Percentiles rank a stretch among this genome's conserved stretches.
These are phyloP conservation scores for Ophion obscuratus DNA, from an alignment of 2,888 invertebrate genomes.

Conservation along the genomic window DNA sequence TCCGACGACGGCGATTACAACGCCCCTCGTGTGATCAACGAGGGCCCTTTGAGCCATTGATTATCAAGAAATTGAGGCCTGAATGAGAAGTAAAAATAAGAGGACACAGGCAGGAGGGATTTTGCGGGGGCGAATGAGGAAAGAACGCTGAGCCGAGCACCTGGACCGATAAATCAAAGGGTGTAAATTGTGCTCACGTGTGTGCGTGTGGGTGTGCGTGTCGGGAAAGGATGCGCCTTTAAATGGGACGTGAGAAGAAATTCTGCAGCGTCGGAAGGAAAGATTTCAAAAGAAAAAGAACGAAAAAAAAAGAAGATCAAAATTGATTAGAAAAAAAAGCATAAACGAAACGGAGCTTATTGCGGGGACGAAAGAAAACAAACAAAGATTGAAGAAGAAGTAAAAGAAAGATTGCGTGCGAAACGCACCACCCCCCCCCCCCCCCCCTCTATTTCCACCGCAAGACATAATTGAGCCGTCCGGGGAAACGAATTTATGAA, in stretches of 20 bases:
- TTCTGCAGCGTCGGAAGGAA: constrained; percentile 37
- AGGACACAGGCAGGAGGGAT: background rate
- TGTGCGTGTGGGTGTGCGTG: too few relatives aligned
- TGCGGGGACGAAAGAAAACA: constrained; percentile 31
- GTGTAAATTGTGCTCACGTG: constrained; percentile 36
- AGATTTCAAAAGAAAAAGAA: background rate
- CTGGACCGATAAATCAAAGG: constrained; percentile 56
- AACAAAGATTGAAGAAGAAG: background rate
- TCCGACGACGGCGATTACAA: background rate
- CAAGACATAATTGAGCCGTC: constrained; percentile 68
- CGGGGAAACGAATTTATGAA: constrained; percentile 67
- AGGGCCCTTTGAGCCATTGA: constrained; percentile 1
- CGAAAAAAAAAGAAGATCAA: background rate
- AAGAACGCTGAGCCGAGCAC: constrained; percentile 33
- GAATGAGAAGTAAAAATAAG: constrained; percentile 18
- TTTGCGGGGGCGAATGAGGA: constrained; percentile 5
- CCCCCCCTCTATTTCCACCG: constrained; percentile 33
- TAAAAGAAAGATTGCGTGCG: constrained; percentile 38
- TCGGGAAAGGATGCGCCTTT: too few relatives aligned
- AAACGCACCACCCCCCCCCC: constrained; percentile 52
- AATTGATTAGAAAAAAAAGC: background rate
- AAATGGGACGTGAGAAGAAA: constrained; percentile 61
- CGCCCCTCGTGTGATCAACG: background rate
- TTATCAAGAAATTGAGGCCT: background rate
- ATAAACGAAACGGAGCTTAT: background rate